Evolutionary conservation across 2,797 vertebrate species (phyloP), one percentile per base, ranked within the genome.

Genomic region (Danio aesculapii): DNA sequence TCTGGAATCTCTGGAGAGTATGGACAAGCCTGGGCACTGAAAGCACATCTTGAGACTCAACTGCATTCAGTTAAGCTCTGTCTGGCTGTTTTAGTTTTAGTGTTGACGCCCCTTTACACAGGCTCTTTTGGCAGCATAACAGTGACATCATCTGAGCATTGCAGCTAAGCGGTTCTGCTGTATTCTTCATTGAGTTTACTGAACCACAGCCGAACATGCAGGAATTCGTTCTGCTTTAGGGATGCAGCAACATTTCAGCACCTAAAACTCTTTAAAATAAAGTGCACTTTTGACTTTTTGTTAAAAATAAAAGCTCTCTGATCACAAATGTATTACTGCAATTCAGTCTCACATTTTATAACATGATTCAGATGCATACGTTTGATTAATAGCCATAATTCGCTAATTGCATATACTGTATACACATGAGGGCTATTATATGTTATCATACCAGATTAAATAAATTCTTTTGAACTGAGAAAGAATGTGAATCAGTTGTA

Each of bases 61-160:
- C 62, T 59, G 17, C 30, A 47, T 58, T 58, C 43, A 19, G 9
- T 46, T 49, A 14, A 53, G 8, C 8, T 68, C 9, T 6, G n/a
- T 14, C 3, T 10, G 0, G 4, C 62, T 68, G 43, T 77, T 67
- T 30, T 30, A 30, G 47, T 49, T 49, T 70, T 50, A 49, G 21
- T 79, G 57, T 52, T 13, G 58, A 4, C 0, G 5, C 46, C 1
- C 6, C 9, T 63, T 59, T 39, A 30, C 62, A 69, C 46, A 13
- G 49, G 41, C 53, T 44, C 19, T 13, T 69, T 69, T 66, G 55
- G 13, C 19, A 71, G 52, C 44, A 21, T 55, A 69, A 75, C 70
- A 71, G 44, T 81, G 75, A 79, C 55, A 73, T 82, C 61, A 84
- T 81, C 46, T 67, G 81, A 74, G 55, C 66, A 61, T n/a, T 61